phyloP scores from a whole-genome alignment of 1,140 invertebrate genomes.

The Drosophila pseudoananassae region DNA sequence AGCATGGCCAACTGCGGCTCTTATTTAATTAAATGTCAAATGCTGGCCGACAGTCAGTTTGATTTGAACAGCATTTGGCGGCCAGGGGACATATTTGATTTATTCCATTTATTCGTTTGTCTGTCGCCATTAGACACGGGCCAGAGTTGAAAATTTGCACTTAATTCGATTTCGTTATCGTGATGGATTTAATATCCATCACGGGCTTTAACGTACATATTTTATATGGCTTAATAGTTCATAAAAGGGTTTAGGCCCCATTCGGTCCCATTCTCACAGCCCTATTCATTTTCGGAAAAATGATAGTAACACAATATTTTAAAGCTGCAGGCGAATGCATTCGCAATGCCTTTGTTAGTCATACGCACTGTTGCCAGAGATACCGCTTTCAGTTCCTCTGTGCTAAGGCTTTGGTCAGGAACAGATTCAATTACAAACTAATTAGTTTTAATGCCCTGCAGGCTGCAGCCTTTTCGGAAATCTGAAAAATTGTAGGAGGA shows the following conservation, averaged over 20 bases:
- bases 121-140: constrained; percentile 20
- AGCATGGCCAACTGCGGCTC: constrained; percentile 31
- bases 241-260: neutral
- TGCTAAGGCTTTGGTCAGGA: constrained; percentile 1
- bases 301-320: neutral
- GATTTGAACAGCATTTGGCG: constrained; percentile 67
- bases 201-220: constrained; percentile 4
- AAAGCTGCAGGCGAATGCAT: neutral
- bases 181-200: constrained; percentile 21
- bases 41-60: constrained; percentile 49
- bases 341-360: constrained; percentile 4
- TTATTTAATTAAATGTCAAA: constrained; percentile 82
- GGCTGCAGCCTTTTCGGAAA: neutral
- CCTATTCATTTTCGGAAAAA: neutral
- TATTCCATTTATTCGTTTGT: constrained; percentile 40
- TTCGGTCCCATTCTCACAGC: neutral
- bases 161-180: constrained; percentile 34
- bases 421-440: constrained; percentile 55
- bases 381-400: neutral
- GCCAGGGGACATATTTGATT: constrained; percentile 49
- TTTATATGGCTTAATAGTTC: constrained; percentile 13
- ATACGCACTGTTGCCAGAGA: constrained; percentile 33
- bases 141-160: constrained; percentile 30
- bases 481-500: constrained; percentile 13
- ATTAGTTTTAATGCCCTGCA: constrained; percentile 41